These are phyloP conservation scores for Hydrotaea diabolus DNA, from an alignment of 2,888 invertebrate genomes.

Conservation along the genomic window DNA sequence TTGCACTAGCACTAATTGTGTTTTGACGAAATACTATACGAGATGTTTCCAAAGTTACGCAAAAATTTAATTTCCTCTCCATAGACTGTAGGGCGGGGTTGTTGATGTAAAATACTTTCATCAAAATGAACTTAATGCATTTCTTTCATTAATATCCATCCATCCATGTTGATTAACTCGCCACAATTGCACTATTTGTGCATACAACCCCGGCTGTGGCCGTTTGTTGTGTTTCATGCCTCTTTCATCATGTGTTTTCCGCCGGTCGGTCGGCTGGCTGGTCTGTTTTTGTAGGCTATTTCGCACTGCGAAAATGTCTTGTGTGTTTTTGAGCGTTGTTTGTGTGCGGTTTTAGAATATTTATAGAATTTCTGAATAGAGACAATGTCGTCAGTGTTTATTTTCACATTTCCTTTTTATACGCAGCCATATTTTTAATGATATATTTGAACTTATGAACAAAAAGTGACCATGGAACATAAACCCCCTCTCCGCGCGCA, in stretches of 20 bases:
- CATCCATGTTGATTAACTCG: too few relatives aligned
- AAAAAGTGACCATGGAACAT: conserved; percentile 37
- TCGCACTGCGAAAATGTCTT: conserved; percentile 9
- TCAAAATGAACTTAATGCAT: too few relatives aligned
- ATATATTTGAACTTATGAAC: conserved; percentile 58
- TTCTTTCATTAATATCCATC: too few relatives aligned
- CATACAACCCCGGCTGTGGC: too few relatives aligned
- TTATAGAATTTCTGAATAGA: conserved; percentile 28
- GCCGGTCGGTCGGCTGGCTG: not conserved
- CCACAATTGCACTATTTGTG: too few relatives aligned
- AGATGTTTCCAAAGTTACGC: too few relatives aligned
- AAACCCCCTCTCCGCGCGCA: too few relatives aligned
- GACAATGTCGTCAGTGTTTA: conserved; percentile 68
- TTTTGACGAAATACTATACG: too few relatives aligned
- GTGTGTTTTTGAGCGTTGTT: conserved; percentile 15
- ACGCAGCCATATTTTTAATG: conserved; percentile 48
- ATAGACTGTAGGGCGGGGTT: too few relatives aligned
- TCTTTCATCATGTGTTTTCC: not conserved
- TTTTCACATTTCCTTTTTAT: conserved; percentile 63
- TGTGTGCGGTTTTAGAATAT: conserved; percentile 43
- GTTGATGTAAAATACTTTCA: too few relatives aligned
- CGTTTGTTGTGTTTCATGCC: not conserved
- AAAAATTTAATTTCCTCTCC: too few relatives aligned
- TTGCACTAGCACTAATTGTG: too few relatives aligned
- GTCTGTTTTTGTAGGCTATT: conserved; percentile 17